phyloP scores from a whole-genome alignment of 2,888 invertebrate genomes.

The Shargacucullia verbasci region DNA sequence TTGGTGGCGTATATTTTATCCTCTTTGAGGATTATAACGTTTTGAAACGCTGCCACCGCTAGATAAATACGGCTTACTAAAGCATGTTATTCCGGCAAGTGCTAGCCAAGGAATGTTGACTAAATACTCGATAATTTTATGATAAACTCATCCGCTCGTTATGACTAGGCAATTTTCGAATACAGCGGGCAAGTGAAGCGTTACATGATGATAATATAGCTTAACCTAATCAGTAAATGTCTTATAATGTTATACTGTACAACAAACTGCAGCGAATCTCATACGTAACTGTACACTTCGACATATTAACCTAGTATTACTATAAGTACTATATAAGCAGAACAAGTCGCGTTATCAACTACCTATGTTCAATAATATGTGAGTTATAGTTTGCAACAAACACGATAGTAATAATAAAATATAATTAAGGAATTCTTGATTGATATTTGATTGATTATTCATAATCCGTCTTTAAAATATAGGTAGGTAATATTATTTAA shows the following conservation, averaged over 20 bases:
- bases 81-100: constrained; percentile 42
- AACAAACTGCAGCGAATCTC: constrained; percentile 81
- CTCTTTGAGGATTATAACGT: no score
- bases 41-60: neutral
- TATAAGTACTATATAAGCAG: constrained; percentile 46
- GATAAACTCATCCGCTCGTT: constrained; percentile 70
- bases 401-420: constrained; percentile 22
- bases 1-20: no score
- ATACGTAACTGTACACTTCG: constrained; percentile 88
- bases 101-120: constrained; percentile 58
- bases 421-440: constrained; percentile 30
- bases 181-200: constrained; percentile 73
- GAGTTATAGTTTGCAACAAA: constrained; percentile 8
- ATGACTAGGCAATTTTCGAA: constrained; percentile 83
- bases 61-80: neutral
- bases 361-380: constrained; percentile 10
- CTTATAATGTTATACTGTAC: constrained; percentile 72
- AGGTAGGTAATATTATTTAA: constrained; percentile 28
- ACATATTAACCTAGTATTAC: constrained; percentile 58
- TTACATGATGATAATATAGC: constrained; percentile 47
- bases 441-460: constrained; percentile 29
- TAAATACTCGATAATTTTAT: constrained; percentile 50
- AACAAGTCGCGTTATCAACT: constrained; percentile 34
- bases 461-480: constrained; percentile 41
- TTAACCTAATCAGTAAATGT: constrained; percentile 64